A percentile compares a stretch with the other conserved stretches of the same genome.
phyloP scores from a whole-genome alignment of 2,797 vertebrate genomes.

The Babyrousa celebensis region DNA sequence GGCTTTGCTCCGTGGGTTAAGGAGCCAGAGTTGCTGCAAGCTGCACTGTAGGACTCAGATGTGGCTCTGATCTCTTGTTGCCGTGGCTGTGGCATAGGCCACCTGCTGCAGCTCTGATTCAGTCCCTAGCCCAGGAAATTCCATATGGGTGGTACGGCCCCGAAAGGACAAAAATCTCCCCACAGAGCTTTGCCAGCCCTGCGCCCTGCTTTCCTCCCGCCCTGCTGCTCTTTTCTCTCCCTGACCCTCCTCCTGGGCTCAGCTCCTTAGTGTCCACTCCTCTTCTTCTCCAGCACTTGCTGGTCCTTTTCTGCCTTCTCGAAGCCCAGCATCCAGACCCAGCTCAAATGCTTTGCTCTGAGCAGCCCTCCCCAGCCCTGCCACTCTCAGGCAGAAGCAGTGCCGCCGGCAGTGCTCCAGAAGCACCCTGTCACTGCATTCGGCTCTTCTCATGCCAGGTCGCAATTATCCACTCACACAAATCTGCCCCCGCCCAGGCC shows the following conservation, averaged over 20 bases:
- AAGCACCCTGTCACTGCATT: fast-evolving
- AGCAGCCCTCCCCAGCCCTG: fast-evolving
- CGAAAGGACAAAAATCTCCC: too few relatives aligned
- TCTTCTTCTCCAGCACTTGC: too few relatives aligned
- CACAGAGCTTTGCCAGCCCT: too few relatives aligned
- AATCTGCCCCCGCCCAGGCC: neutral
- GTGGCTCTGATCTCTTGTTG: too few relatives aligned
- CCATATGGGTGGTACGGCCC: too few relatives aligned
- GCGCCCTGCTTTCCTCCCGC: fast-evolving
- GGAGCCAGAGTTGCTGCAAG: too few relatives aligned
- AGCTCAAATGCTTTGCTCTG: fast-evolving
- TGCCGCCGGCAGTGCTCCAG: fast-evolving
- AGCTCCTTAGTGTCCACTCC: neutral
- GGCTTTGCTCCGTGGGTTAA: too few relatives aligned
- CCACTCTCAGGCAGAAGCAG: fast-evolving
- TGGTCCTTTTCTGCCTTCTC: neutral
- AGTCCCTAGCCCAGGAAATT: too few relatives aligned
- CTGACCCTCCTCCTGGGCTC: fast-evolving
- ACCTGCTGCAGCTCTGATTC: too few relatives aligned
- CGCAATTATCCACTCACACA: fast-evolving
- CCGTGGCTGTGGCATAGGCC: too few relatives aligned
- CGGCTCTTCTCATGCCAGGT: fast-evolving
- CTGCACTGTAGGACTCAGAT: too few relatives aligned
- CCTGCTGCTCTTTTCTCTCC: neutral
- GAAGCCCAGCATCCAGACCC: neutral